Conservation (phyloP, 2,888 invertebrate species). For the Troilus luridus region DNA sequence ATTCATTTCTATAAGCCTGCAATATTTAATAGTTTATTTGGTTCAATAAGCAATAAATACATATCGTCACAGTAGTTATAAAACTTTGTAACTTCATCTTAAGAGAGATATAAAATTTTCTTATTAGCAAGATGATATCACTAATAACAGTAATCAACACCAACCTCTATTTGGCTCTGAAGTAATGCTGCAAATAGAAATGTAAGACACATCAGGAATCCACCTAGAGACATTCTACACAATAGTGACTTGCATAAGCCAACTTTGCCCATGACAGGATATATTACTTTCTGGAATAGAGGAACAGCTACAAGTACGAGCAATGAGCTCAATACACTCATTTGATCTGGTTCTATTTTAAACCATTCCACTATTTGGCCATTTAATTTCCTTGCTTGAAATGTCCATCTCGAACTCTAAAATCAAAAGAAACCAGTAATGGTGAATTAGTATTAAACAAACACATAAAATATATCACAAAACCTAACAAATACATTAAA, state of each 20-base stretch:
- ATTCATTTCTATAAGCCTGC: slow-evolving; percentile 16
- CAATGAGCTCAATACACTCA: slow-evolving; percentile 92
- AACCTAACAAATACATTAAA: not conserved
- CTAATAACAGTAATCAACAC: not conserved
- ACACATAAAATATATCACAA: not conserved
- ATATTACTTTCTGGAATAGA: slow-evolving; percentile 82
- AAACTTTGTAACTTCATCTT: too few species aligned
- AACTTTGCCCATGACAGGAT: slow-evolving; percentile 82
- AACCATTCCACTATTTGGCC: slow-evolving; percentile 79
- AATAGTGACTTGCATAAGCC: slow-evolving; percentile 81
- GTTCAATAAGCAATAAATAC: not conserved
- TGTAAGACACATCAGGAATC: slow-evolving; percentile 84
- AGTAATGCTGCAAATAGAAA: slow-evolving; percentile 86
- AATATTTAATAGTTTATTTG: not conserved
- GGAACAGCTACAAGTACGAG: slow-evolving; percentile 89
- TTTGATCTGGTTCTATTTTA: slow-evolving; percentile 90
- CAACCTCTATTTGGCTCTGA: slow-evolving; percentile 70
- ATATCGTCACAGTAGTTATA: too few species aligned
- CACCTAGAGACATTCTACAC: slow-evolving; percentile 89
- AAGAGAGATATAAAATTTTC: too few species aligned
- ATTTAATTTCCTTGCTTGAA: slow-evolving; percentile 88
- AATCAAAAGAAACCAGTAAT: not conserved
- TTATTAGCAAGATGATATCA: not conserved
- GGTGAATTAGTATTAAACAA: not conserved
- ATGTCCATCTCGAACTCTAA: slow-evolving; percentile 52